phyloP scores from a whole-genome alignment of 2,797 vertebrate species.

The Clarias platycephalus region DNA sequence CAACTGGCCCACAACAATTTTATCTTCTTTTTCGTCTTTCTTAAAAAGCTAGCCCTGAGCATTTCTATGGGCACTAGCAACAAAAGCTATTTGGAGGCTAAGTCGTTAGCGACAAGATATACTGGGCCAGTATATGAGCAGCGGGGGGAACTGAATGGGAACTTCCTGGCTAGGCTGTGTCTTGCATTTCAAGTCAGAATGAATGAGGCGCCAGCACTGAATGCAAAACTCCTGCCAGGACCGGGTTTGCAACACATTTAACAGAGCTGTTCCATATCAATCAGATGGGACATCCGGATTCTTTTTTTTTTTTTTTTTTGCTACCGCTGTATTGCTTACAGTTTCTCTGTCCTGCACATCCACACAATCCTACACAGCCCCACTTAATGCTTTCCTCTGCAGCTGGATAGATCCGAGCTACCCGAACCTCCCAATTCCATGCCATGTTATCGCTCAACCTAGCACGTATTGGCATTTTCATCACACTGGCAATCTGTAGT shows the following conservation, averaged over 20 bases:
- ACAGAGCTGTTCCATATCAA: slow-evolving; percentile 54
- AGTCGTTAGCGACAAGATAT: slow-evolving; percentile 39
- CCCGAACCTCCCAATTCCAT: slow-evolving; percentile 64
- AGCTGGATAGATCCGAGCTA: slow-evolving; percentile 63
- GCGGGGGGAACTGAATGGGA: slow-evolving; percentile 65
- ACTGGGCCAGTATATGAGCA: slow-evolving; percentile 49
- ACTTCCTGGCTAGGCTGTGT: slow-evolving; percentile 72
- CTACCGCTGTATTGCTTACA: slow-evolving; percentile 56
- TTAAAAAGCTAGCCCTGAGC: slow-evolving; percentile 26
- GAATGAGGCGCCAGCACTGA: slow-evolving; percentile 58
- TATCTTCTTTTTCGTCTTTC: slow-evolving; percentile 33
- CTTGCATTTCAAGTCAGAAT: slow-evolving; percentile 73
- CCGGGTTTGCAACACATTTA: slow-evolving; percentile 57
- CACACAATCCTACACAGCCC: slow-evolving; percentile 39
- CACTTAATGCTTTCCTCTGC: slow-evolving; percentile 46
- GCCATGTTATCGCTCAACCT: slow-evolving; percentile 64
- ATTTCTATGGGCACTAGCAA: slow-evolving; percentile 39
- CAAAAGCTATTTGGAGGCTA: slow-evolving; percentile 49
- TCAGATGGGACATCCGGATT: slow-evolving; percentile 62
- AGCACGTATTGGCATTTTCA: slow-evolving; percentile 56
- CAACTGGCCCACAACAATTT: background rate
- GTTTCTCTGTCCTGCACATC: slow-evolving; percentile 63
- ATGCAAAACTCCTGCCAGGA: slow-evolving; percentile 46
- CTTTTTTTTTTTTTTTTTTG: slow-evolving; percentile 53
- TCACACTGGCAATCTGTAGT: slow-evolving; percentile 7